A percentile compares a stretch with the other conserved stretches of the same genome.
phyloP scores from a whole-genome alignment of 2,113 vertebrate genomes.

The Istiophorus platypterus region DNA sequence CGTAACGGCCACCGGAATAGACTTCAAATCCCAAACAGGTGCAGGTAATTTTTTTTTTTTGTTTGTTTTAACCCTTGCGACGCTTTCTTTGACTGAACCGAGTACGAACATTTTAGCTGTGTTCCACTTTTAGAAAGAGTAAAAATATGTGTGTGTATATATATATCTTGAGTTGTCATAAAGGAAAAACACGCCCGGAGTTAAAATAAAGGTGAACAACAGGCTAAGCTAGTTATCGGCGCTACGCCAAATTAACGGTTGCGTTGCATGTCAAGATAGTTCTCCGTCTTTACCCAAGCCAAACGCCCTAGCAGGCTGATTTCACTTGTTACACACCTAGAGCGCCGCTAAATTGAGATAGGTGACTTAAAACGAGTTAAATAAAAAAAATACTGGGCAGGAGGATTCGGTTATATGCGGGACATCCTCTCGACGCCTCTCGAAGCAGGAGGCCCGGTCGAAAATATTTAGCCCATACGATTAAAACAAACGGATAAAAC shows the following conservation, averaged over 20 bases:
- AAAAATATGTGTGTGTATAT: too few relatives aligned
- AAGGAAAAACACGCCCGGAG: neutral
- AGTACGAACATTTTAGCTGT: neutral
- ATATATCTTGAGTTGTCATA: neutral
- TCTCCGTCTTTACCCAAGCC: neutral
- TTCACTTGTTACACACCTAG: neutral
- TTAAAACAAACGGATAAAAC: neutral
- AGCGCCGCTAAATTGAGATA: neutral
- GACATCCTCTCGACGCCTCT: neutral
- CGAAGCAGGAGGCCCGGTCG: neutral
- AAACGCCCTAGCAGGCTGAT: neutral
- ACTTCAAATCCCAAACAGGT: slow-evolving; percentile 77
- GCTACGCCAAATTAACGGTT: neutral
- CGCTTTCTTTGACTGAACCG: neutral
- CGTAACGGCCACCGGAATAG: neutral
- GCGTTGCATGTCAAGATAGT: slow-evolving; percentile 19
- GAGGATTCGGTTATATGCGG: neutral
- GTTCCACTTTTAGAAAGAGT: neutral
- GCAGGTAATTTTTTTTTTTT: neutral
- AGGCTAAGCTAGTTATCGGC: neutral
- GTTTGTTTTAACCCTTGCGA: neutral
- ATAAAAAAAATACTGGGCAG: neutral
- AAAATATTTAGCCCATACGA: neutral
- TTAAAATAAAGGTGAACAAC: neutral
- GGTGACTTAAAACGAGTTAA: neutral